Evolutionary conservation across 37 sponge, comb jelly and placozoan species (phyloP).

Genomic region (Aphrocallistes beatrix): DNA sequence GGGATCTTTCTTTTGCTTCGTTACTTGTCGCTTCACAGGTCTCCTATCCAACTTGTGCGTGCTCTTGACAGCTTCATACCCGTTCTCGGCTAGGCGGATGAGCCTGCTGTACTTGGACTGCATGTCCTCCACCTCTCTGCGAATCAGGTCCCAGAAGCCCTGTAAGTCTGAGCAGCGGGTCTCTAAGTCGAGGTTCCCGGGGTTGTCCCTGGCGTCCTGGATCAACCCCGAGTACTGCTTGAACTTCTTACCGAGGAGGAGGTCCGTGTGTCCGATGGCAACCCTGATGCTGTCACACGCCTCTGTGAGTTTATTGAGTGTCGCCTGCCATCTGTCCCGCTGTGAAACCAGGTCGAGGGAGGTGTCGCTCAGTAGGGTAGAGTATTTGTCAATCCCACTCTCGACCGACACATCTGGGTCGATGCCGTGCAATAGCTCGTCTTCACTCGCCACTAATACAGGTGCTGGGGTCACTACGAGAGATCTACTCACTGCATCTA

Average conservation of each 20-base stretch:
- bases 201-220: not conserved
- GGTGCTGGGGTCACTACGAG: not conserved
- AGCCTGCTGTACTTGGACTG: not conserved
- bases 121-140: constrained; percentile 2
- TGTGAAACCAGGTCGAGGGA: not conserved
- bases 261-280: not conserved
- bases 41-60: not conserved
- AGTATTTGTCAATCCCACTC: not conserved
- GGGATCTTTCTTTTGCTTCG: not conserved
- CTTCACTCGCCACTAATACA: not conserved
- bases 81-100: constrained; percentile 3
- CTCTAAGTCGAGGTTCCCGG: not conserved
- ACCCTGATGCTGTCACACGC: not conserved
- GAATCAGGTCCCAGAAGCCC: constrained; percentile 15
- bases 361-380: not conserved
- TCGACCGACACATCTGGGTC: not conserved
- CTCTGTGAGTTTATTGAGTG: not conserved
- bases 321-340: constrained; percentile 3
- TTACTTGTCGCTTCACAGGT: not conserved
- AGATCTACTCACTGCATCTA: not conserved
- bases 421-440: too few species aligned
- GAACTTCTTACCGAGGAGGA: not conserved
- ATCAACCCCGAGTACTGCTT: not conserved
- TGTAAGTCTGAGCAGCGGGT: not conserved
- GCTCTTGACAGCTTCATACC: not conserved